These are phyloP conservation scores for Babyrousa celebensis DNA, from an alignment of 2,797 vertebrate genomes.

Conservation along the genomic window DNA sequence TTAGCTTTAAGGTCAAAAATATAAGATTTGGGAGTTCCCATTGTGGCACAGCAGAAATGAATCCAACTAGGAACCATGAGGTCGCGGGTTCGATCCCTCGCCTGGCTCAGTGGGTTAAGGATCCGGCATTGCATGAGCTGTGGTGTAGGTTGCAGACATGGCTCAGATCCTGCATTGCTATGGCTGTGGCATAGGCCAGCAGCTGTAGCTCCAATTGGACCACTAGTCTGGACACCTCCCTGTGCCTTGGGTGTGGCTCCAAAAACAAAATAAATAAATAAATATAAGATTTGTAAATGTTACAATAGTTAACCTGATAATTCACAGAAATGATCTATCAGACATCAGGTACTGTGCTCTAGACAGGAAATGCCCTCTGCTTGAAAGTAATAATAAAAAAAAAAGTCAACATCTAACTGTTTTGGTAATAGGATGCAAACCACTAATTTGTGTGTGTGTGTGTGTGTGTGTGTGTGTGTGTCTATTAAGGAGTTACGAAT, in stretches of 20 bases:
- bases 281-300: constrained; percentile 82
- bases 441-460: background rate
- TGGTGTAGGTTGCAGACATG: too few relatives aligned
- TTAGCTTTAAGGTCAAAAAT: constrained; percentile 88
- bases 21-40: constrained; percentile 77
- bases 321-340: constrained; percentile 72
- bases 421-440: background rate
- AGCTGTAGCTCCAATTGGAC: too few relatives aligned
- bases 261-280: too few relatives aligned
- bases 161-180: too few relatives aligned
- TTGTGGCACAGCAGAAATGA: too few relatives aligned
- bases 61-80: too few relatives aligned
- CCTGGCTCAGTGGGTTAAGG: too few relatives aligned
- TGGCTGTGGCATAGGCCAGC: too few relatives aligned
- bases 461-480: background rate
- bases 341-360: background rate
- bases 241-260: too few relatives aligned
- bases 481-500: background rate
- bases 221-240: too few relatives aligned
- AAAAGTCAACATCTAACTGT: background rate
- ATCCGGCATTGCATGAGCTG: too few relatives aligned
- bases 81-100: too few relatives aligned
- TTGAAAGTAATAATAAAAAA: background rate
- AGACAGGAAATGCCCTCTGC: background rate
- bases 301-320: constrained; percentile 81